phyloP scores from a whole-genome alignment of 2,113 vertebrate genomes.

The Bufo gargarizans region DNA sequence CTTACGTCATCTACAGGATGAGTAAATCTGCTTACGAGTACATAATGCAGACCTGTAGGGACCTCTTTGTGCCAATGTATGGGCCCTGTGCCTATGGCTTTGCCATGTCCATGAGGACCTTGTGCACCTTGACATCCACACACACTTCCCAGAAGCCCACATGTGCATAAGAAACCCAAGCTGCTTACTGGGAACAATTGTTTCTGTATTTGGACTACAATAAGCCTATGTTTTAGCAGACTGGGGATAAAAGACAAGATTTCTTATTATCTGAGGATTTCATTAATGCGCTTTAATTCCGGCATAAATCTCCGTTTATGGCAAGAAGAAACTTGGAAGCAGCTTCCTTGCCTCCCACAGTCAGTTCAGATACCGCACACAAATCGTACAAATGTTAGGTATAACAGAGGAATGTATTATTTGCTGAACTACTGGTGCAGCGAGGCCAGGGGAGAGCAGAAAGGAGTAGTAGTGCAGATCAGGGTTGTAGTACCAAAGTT shows the following conservation, averaged over 20 bases:
- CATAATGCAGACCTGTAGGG: too few species aligned
- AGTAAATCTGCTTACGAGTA: too few species aligned
- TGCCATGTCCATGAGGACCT: not conserved
- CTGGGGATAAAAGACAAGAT: not conserved
- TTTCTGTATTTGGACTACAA: not conserved
- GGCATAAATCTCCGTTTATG: not conserved
- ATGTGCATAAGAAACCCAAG: not conserved
- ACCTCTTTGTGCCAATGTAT: not conserved
- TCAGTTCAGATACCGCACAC: not conserved
- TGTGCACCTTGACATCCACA: not conserved
- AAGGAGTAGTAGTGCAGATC: too few species aligned
- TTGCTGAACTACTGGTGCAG: not conserved
- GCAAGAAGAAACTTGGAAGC: not conserved
- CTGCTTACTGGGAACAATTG: not conserved
- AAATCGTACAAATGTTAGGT: not conserved
- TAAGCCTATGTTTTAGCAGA: constrained; percentile 4
- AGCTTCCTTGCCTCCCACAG: not conserved
- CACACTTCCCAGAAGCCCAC: not conserved
- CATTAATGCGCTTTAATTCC: constrained; percentile 14
- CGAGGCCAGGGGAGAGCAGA: not conserved
- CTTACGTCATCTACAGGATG: too few species aligned
- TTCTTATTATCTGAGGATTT: constrained; percentile 27
- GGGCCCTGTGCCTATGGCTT: too few species aligned
- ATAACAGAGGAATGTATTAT: not conserved
- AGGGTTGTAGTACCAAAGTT: too few species aligned